A percentile compares a stretch with the other conserved stretches of the same genome.
Conservation (phyloP, 2,113 vertebrate genomes). For the Neolamprologus caudopunctatus region DNA sequence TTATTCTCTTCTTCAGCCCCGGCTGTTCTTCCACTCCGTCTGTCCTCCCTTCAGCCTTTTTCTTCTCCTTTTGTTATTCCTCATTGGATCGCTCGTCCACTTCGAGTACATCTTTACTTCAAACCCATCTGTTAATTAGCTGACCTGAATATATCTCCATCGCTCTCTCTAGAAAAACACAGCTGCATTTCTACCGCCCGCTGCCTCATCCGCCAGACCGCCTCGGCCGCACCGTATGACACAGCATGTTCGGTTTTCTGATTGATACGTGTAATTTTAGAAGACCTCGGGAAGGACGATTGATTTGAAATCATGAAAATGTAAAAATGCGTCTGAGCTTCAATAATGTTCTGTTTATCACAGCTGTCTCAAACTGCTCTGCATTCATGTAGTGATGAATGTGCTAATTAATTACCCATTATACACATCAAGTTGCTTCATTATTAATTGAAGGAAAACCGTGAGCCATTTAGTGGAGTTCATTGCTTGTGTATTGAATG, state of each 20-base stretch:
- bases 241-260: accelerated
- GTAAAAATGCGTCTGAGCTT: background rate
- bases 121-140: background rate
- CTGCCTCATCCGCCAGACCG: background rate
- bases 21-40: background rate
- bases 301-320: background rate
- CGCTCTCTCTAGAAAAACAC: background rate
- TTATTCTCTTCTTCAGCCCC: background rate
- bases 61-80: background rate
- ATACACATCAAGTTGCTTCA: background rate
- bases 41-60: background rate
- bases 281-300: background rate
- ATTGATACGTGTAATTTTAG: background rate
- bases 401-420: background rate
- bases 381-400: background rate
- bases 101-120: background rate
- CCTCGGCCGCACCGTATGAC: background rate
- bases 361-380: background rate
- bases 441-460: background rate
- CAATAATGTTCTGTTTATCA: background rate
- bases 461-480: background rate
- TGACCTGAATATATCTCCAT: background rate
- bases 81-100: background rate
- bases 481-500: background rate
- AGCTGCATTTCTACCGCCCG: background rate